phyloP scores from a whole-genome alignment of 2,113 vertebrate species.

The Lepus timidus region DNA sequence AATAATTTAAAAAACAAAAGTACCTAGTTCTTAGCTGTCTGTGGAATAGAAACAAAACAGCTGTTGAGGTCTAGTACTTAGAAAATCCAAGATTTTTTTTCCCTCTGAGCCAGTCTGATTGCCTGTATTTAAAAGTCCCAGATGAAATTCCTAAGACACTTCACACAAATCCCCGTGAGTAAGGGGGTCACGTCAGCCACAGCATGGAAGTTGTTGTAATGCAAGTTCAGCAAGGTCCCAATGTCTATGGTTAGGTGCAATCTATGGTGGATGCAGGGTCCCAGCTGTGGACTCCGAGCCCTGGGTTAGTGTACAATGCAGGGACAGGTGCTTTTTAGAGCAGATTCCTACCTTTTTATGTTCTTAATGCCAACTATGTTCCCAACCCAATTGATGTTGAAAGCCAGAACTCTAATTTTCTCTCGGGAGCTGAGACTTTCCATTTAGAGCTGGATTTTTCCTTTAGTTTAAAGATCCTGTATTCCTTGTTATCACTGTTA shows the following conservation, averaged over 20 bases:
- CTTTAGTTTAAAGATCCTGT: not conserved
- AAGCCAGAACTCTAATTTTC: not conserved
- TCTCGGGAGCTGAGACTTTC: not conserved
- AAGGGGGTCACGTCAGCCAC: not conserved
- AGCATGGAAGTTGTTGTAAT: not conserved
- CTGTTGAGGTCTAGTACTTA: not conserved
- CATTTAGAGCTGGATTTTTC: not conserved
- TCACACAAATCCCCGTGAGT: not conserved
- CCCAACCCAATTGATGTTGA: not conserved
- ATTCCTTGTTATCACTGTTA: not conserved
- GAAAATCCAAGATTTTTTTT: not conserved
- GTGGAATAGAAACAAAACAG: slow-evolving; percentile 15
- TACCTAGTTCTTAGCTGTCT: not conserved
- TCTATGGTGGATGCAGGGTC: not conserved
- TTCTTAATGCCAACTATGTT: slow-evolving; percentile 6
- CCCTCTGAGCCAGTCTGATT: not conserved
- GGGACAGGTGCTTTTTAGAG: not conserved
- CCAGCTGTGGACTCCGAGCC: not conserved
- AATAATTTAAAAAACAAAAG: not conserved
- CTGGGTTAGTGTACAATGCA: not conserved
- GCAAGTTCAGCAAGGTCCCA: too few species aligned
- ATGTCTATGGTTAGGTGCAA: not conserved
- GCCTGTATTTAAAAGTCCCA: not conserved
- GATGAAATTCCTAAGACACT: not conserved
- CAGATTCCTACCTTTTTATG: not conserved